These are phyloP conservation scores for Parauchenoglanis ngamensis DNA, from an alignment of 2,797 vertebrate genomes.

Conservation along the genomic window DNA sequence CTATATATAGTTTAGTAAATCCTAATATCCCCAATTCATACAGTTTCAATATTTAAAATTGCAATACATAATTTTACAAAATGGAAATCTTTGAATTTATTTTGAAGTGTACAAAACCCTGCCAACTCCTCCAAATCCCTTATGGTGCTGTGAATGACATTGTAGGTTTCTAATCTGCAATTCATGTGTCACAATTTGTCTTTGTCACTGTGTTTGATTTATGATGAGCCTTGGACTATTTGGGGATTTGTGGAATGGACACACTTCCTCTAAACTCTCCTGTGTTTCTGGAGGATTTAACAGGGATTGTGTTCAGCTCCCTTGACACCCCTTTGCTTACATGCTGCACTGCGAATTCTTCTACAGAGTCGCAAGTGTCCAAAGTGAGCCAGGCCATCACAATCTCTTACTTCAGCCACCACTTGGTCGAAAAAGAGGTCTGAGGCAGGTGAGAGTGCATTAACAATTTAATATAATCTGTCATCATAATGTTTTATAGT, in stretches of 20 bases:
- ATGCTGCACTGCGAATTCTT: conserved; percentile 44
- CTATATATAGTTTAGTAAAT: neutral
- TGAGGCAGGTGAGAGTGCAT: conserved; percentile 84
- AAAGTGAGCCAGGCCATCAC: conserved; percentile 97
- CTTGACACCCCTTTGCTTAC: neutral
- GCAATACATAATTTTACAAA: conserved; percentile 2
- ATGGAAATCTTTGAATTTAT: neutral
- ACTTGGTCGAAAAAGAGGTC: conserved; percentile 90
- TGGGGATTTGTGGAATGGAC: conserved; percentile 43
- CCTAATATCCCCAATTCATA: neutral
- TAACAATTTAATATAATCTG: neutral
- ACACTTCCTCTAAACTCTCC: conserved; percentile 54
- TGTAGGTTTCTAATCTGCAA: conserved; percentile 64
- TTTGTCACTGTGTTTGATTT: conserved; percentile 50
- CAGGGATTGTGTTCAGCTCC: conserved; percentile 48
- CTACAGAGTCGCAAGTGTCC: conserved; percentile 94
- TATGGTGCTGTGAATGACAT: conserved; percentile 67
- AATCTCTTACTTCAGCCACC: conserved; percentile 93
- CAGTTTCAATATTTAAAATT: neutral
- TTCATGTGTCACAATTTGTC: conserved; percentile 54
- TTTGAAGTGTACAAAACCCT: conserved; percentile 5
- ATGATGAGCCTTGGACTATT: conserved; percentile 41
- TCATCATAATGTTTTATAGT: conserved; percentile 4
- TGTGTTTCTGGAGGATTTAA: conserved; percentile 46
- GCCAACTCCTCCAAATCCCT: conserved; percentile 65